These are phyloP conservation scores for Sicus ferrugineus DNA, from an alignment of 2,888 invertebrate species.

Conservation along the genomic window DNA sequence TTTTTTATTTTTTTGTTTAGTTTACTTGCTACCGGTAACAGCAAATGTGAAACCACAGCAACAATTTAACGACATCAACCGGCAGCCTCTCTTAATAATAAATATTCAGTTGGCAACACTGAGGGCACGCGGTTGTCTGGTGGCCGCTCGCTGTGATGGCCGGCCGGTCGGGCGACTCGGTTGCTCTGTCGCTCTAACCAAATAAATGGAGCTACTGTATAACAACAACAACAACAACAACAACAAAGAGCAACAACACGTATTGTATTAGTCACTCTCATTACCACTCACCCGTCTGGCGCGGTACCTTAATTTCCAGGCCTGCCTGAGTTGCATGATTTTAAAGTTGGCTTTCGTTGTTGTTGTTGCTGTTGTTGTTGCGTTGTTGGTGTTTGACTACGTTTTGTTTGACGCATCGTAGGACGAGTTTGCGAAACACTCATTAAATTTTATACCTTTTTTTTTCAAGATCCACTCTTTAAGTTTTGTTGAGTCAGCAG, in stretches of 20 bases:
- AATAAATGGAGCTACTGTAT: background rate
- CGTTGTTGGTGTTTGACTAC: background rate
- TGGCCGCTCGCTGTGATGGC: background rate
- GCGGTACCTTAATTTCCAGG: background rate
- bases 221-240: background rate
- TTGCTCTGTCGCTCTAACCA: background rate
- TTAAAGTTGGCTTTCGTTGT: slow-evolving; percentile 2
- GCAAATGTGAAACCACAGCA: background rate
- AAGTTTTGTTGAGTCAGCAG: too few species aligned
- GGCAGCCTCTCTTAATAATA: slow-evolving; percentile 11
- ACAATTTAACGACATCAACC: background rate
- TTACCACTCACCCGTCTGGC: background rate
- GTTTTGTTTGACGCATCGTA: slow-evolving; percentile 8
- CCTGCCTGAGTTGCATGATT: background rate
- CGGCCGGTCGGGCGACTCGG: background rate
- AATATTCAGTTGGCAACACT: slow-evolving; percentile 25
- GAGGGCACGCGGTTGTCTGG: background rate
- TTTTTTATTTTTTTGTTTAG: background rate
- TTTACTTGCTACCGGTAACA: background rate
- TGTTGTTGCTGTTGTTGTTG: background rate
- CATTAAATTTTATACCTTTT: background rate
- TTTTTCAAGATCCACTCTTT: too few species aligned
- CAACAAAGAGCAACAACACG: background rate
- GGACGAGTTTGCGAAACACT: background rate
- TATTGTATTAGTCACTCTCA: background rate